phyloP scores from a whole-genome alignment of 2,888 invertebrate genomes.

The Schrankia costaestrigalis region DNA sequence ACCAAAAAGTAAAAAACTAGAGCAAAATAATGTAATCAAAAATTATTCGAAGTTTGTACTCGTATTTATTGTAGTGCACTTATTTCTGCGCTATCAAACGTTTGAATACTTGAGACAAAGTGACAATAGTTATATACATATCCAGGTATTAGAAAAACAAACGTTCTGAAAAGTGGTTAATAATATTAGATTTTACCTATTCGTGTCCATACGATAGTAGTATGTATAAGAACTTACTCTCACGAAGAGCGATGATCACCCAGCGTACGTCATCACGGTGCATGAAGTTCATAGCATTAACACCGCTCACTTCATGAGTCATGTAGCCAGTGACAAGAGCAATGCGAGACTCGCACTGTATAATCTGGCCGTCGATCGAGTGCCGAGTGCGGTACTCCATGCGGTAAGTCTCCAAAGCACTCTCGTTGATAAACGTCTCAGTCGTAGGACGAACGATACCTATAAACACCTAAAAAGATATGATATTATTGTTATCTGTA shows the following conservation, averaged over 20 bases:
- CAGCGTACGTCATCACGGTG: conserved; percentile 92
- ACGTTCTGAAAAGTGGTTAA: too few relatives aligned
- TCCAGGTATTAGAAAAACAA: too few relatives aligned
- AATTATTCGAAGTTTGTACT: too few relatives aligned
- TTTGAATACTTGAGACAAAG: too few relatives aligned
- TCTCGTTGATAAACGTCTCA: conserved; percentile 79
- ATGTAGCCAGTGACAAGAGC: conserved; percentile 94
- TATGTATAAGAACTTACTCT: conserved; percentile 75
- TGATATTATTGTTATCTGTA: neutral
- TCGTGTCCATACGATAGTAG: too few relatives aligned
- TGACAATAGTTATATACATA: too few relatives aligned
- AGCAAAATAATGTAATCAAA: too few relatives aligned
- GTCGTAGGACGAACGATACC: conserved; percentile 85
- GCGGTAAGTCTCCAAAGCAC: conserved; percentile 61
- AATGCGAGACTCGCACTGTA: conserved; percentile 93
- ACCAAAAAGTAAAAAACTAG: too few relatives aligned
- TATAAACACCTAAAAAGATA: conserved; percentile 74
- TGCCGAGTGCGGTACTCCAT: conserved; percentile 95
- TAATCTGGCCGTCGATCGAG: conserved; percentile 91
- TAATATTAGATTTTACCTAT: too few relatives aligned
- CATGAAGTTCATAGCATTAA: conserved; percentile 93
- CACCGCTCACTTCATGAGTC: conserved; percentile 91
- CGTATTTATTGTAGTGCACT: too few relatives aligned
- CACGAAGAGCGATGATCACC: conserved; percentile 91
- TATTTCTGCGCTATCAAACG: too few relatives aligned